Evolutionary conservation across 2,888 invertebrate genomes (phyloP).

Genomic region (Rhopalosiphum nymphaeae): DNA sequence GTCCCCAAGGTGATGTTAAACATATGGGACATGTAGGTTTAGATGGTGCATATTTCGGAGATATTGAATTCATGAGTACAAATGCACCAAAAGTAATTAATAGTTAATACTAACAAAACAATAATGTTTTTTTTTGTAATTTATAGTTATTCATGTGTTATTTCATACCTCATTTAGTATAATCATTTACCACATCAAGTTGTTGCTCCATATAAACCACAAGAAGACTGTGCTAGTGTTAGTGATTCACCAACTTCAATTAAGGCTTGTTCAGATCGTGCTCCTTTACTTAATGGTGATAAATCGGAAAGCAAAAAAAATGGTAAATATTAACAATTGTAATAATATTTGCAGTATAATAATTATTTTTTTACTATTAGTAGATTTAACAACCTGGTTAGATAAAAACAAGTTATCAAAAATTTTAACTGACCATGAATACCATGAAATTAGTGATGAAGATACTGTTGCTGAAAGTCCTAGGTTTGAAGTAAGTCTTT

Average conservation of each 20-base stretch:
- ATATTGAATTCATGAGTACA: slow-evolving; percentile 82
- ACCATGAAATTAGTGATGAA: slow-evolving; percentile 87
- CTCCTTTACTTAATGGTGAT: slow-evolving; percentile 69
- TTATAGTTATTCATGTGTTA: slow-evolving; percentile 29
- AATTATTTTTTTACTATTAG: slow-evolving; percentile 10
- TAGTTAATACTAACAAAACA: neutral
- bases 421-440: slow-evolving; percentile 76
- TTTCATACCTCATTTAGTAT: slow-evolving; percentile 72
- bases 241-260: slow-evolving; percentile 66
- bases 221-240: slow-evolving; percentile 75
- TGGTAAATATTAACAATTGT: slow-evolving; percentile 16
- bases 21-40: slow-evolving; percentile 97
- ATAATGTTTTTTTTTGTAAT: neutral
- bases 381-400: slow-evolving; percentile 46
- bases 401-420: slow-evolving; percentile 57
- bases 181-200: slow-evolving; percentile 88
- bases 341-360: neutral
- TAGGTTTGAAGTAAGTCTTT: slow-evolving; percentile 70
- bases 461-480: slow-evolving; percentile 72
- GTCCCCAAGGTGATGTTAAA: slow-evolving; percentile 95
- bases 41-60: slow-evolving; percentile 97
- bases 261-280: slow-evolving; percentile 70
- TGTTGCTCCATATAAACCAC: slow-evolving; percentile 89
- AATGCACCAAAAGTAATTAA: slow-evolving; percentile 69
- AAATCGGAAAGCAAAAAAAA: slow-evolving; percentile 60